Base-by-base conservation (phyloP, 92 coral and sea anemone species). In the Porites evermanni region DNA sequence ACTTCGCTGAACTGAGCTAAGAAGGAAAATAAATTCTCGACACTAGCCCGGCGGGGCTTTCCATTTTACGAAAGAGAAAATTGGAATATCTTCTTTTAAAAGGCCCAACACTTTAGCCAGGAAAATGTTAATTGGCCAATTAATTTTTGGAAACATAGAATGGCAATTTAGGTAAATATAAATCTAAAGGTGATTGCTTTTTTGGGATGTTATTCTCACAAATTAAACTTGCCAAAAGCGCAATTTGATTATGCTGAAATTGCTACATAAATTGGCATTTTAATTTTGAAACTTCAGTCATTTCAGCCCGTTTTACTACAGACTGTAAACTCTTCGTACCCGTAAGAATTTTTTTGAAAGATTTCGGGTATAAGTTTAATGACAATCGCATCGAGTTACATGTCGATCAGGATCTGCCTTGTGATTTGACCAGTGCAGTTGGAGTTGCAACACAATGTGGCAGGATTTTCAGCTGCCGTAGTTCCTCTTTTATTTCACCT, bases 101-200 rank as follows among this genome's bases (percentile, higher is more conserved):
- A 32, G 51, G 17, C 17, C 24, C 20, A 54, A 24, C 24, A 17
- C 74, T 64, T 64, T 64, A 66, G 20, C 11, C 64, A 8, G 14
- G 63, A 17, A 16, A 14, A 44, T 21, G 52, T 53, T 24, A 83
- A 83, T 83, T 83, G 87, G 63, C 64, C 72, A 73, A 83, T 83
- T 83, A 83, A 83, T 64, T 61, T 74, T 74, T 74, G 72, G 51
- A 64, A 83, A 72, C 72, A 83, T 60, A 83, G 52, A 51, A 83
- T 11, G 51, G 80, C 64, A 51, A 5, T 52, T 23, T 38, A 61
- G 47, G 80, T 64, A 73, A 83, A 83, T 67, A 83, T 8, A 74
- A 64, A 20, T 9, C 20, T 47, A 73, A 72, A 20, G 63, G 21
- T 83, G 53, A 83, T 83, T 64, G 79, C 80, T 50, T 74, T 74